Conservation (phyloP, 2,888 invertebrate genomes). For the Beris morrisii region DNA sequence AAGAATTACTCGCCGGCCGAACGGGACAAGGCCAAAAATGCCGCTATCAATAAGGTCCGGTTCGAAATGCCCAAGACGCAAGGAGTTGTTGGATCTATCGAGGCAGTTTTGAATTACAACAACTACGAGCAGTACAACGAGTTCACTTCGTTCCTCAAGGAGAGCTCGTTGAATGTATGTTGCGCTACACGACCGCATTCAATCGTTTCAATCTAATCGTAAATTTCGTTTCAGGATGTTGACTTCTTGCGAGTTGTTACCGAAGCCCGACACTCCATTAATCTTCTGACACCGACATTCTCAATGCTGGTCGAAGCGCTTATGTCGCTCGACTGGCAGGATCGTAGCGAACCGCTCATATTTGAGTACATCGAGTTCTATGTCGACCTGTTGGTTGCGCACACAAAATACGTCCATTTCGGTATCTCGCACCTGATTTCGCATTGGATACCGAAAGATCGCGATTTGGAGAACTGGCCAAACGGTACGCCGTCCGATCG, state of each 20-base stretch:
- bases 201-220: neutral
- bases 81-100: conserved; percentile 46
- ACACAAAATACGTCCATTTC: conserved; percentile 65
- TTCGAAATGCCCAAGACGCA: conserved; percentile 48
- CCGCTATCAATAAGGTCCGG: conserved; percentile 51
- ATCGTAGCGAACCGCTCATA: conserved; percentile 57
- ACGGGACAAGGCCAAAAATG: conserved; percentile 49
- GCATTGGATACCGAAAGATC: conserved; percentile 61
- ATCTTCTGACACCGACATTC: conserved; percentile 62
- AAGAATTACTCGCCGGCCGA: conserved; percentile 48
- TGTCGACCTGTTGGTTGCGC: conserved; percentile 68
- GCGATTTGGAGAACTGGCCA: conserved; percentile 62
- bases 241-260: conserved; percentile 61
- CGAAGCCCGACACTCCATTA: conserved; percentile 62
- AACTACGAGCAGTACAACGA: conserved; percentile 47
- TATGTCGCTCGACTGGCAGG: conserved; percentile 63
- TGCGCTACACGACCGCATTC: neutral
- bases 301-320: conserved; percentile 64
- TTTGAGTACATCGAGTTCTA: conserved; percentile 65
- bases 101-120: conserved; percentile 43
- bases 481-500: conserved; percentile 62
- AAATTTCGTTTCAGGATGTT: conserved; percentile 56
- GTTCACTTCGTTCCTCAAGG: conserved; percentile 46
- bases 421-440: conserved; percentile 64
- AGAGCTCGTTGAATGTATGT: conserved; percentile 47